Evolutionary conservation across 2,888 invertebrate species (phyloP).

Genomic region (Aleiodes alternator): DNA sequence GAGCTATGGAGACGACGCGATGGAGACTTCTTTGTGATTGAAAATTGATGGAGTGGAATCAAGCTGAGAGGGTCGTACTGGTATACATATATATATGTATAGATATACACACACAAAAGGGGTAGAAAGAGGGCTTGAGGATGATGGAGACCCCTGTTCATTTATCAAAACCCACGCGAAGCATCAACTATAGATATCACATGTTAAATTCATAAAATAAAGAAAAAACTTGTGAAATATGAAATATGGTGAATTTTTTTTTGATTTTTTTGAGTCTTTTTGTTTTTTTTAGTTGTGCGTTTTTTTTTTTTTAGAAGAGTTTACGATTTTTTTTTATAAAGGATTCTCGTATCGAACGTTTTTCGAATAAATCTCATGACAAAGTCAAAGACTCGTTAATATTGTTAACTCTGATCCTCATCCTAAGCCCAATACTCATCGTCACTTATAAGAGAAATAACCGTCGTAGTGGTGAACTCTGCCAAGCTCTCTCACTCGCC

Average conservation of each 20-base stretch:
- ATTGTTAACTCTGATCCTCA: conserved; percentile 65
- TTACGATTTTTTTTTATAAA: background rate
- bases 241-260: background rate
- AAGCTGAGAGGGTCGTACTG: conserved; percentile 41
- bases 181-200: conserved; percentile 46
- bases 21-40: conserved; percentile 69
- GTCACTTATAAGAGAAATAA: conserved; percentile 5
- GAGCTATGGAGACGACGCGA: conserved; percentile 26
- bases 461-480: conserved; percentile 57
- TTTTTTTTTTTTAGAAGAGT: background rate
- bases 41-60: conserved; percentile 74
- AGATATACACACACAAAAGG: too few relatives aligned
- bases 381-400: conserved; percentile 66
- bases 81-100: too few relatives aligned
- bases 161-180: conserved; percentile 64
- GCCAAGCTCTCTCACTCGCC: conserved; percentile 63
- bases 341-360: conserved; percentile 11
- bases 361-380: conserved; percentile 52
- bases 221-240: too few relatives aligned
- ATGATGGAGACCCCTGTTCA: conserved; percentile 55
- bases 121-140: conserved; percentile 4
- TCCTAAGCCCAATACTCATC: conserved; percentile 57
- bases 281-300: background rate
- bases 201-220: conserved; percentile 4
- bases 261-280: conserved; percentile 28